Evolutionary conservation across 2,113 vertebrate species (phyloP).

Genomic region (Aptenodytes patagonicus): DNA sequence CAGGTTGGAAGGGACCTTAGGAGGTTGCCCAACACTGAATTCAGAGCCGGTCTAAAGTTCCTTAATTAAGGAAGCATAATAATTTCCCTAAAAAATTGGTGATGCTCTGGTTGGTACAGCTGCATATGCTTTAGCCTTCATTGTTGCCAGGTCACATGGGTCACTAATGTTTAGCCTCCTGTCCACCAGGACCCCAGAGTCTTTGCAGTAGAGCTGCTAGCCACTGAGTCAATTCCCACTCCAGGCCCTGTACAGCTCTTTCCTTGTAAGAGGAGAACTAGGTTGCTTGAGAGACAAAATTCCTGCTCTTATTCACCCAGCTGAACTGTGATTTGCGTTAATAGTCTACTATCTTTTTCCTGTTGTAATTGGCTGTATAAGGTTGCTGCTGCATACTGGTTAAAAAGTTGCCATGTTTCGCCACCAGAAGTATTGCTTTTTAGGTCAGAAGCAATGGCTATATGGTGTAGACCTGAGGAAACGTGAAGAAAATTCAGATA

Average conservation of each 20-base stretch:
- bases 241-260: not conserved
- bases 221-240: too few relatives aligned
- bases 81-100: not conserved
- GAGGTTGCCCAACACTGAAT: not conserved
- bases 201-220: not conserved
- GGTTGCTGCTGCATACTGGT: not conserved
- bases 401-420: not conserved
- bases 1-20: not conserved
- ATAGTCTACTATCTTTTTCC: not conserved
- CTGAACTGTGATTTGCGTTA: not conserved
- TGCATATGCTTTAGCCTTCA: accelerated
- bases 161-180: not conserved
- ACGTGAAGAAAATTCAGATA: not conserved
- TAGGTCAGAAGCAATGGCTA: not conserved
- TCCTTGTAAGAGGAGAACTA: not conserved
- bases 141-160: not conserved
- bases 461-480: not conserved
- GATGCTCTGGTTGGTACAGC: not conserved
- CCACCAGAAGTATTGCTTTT: not conserved
- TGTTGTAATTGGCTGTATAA: not conserved
- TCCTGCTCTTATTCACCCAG: not conserved
- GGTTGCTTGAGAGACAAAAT: not conserved
- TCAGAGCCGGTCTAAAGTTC: not conserved
- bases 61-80: not conserved
- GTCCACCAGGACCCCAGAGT: not conserved